phyloP scores from a whole-genome alignment of 2,113 vertebrate genomes.

The Halichoeres trimaculatus region DNA sequence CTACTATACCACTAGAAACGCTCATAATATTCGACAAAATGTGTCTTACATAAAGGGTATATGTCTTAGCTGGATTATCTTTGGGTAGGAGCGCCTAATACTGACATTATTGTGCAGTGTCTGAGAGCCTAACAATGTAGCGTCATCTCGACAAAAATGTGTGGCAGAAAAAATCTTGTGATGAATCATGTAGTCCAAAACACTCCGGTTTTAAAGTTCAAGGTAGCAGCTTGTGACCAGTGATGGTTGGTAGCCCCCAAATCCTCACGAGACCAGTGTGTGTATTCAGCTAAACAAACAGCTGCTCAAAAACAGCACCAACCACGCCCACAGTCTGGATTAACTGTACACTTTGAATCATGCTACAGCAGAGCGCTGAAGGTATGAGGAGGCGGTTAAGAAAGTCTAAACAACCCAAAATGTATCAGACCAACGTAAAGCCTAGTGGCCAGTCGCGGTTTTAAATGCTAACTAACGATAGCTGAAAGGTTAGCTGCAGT shows the following conservation, averaged over 20 bases:
- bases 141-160: background rate
- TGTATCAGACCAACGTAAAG: background rate
- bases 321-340: conserved; percentile 72
- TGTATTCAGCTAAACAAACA: conserved; percentile 51
- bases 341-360: background rate
- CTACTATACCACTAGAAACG: background rate
- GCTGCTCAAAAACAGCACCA: conserved; percentile 50
- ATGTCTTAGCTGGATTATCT: no score
- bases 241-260: background rate
- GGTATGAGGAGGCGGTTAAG: background rate
- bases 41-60: background rate
- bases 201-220: no score
- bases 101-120: background rate
- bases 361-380: background rate
- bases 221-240: conserved; percentile 8
- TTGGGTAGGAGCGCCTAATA: background rate
- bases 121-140: background rate
- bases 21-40: background rate
- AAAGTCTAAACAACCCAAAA: accelerated
- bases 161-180: background rate
- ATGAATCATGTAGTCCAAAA: background rate
- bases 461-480: conserved; percentile 4
- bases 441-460: background rate
- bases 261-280: background rate
- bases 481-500: conserved; percentile 11